A percentile compares a stretch with the other conserved stretches of the same genome.
Conservation (phyloP, 2,113 vertebrate genomes). For the Lucifuga dentata region DNA sequence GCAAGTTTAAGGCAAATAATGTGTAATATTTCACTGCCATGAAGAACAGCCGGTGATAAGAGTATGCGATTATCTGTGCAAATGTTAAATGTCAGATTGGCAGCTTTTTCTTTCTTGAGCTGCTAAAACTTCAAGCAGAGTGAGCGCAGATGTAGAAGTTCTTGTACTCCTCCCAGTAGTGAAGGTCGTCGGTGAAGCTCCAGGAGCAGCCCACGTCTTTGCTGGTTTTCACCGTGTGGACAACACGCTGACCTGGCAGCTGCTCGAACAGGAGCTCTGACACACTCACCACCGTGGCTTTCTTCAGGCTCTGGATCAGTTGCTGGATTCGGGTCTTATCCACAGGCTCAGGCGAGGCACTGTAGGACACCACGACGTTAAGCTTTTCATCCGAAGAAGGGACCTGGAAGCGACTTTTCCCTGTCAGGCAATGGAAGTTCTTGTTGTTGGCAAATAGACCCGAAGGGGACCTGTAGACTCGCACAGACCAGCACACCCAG, state of each 20-base stretch:
- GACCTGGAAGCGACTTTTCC: conserved; percentile 81
- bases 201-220: conserved; percentile 75
- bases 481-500: conserved; percentile 84
- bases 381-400: conserved; percentile 67
- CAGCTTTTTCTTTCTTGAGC: neutral
- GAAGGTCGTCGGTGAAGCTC: conserved; percentile 79
- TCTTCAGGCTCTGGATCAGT: conserved; percentile 77
- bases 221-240: conserved; percentile 76
- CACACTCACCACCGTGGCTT: conserved; percentile 41
- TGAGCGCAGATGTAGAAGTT: conserved; percentile 80
- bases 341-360: conserved; percentile 78
- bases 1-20: conserved; percentile 5
- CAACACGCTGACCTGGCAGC: conserved; percentile 67
- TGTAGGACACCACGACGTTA: conserved; percentile 81
- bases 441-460: conserved; percentile 69
- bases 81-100: neutral
- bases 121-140: conserved; percentile 66
- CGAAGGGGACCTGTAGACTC: conserved; percentile 70
- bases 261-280: conserved; percentile 75
- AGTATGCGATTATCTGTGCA: conserved; percentile 9
- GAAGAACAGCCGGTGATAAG: neutral
- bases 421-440: conserved; percentile 70
- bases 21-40: conserved; percentile 2
- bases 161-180: conserved; percentile 80
- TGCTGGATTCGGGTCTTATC: conserved; percentile 71